These are phyloP conservation scores for Hylyphantes graminicola DNA, from an alignment of 1,140 invertebrate species.

Conservation along the genomic window DNA sequence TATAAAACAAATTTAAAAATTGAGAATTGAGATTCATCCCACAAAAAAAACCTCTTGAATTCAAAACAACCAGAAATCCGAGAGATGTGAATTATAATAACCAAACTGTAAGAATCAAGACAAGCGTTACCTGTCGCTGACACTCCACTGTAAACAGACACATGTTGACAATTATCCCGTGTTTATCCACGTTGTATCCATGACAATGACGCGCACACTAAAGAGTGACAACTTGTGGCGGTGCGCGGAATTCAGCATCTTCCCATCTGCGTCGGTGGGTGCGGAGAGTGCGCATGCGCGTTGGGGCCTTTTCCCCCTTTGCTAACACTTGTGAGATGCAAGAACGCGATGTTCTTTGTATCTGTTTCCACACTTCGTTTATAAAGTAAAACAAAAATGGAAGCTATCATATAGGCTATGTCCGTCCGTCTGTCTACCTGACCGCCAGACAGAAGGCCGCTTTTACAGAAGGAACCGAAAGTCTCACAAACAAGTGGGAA, in stretches of 20 bases:
- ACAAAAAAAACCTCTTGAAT: too few relatives aligned
- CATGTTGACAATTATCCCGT: neutral
- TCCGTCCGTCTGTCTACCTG: too few relatives aligned
- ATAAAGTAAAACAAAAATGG: neutral
- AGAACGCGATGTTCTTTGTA: neutral
- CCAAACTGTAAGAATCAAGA: neutral
- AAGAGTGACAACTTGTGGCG: slow-evolving; percentile 12
- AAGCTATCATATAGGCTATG: too few relatives aligned
- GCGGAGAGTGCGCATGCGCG: slow-evolving; percentile 50
- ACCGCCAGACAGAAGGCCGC: too few relatives aligned
- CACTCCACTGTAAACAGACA: slow-evolving; percentile 1
- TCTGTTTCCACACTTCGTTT: neutral
- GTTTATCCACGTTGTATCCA: slow-evolving; percentile 3
- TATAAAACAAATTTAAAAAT: too few relatives aligned
- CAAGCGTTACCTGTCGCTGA: slow-evolving; percentile 1
- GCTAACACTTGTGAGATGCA: slow-evolving; percentile 30
- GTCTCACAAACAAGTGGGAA: too few relatives aligned
- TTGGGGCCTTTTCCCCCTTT: slow-evolving; percentile 47
- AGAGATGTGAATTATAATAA: too few relatives aligned
- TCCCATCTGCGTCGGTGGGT: slow-evolving; percentile 40
- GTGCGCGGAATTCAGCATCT: slow-evolving; percentile 25
- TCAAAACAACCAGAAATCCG: too few relatives aligned
- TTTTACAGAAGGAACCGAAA: too few relatives aligned
- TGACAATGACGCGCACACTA: neutral
- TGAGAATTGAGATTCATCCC: too few relatives aligned